These are phyloP conservation scores for Callochromis pleurospilus DNA, from an alignment of 2,113 vertebrate species.

Conservation along the genomic window DNA sequence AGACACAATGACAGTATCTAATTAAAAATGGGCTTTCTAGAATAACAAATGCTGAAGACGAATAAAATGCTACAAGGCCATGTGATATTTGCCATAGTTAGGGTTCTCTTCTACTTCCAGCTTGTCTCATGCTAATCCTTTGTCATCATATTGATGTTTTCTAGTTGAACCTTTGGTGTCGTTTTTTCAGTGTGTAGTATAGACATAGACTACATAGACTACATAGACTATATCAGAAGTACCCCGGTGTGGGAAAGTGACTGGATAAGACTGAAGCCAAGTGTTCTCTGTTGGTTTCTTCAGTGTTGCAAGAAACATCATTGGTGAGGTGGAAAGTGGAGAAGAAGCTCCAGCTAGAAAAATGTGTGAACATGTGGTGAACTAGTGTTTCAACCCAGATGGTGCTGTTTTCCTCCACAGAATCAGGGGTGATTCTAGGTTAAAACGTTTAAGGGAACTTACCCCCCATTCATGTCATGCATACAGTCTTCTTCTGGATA, in stretches of 20 bases:
- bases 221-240: background rate
- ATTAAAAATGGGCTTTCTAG: background rate
- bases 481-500: background rate
- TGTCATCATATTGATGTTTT: background rate
- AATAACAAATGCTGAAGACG: accelerated
- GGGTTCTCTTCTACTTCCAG: background rate
- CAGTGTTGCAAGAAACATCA: background rate
- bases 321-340: background rate
- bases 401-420: background rate
- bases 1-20: background rate
- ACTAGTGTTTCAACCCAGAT: background rate
- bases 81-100: background rate
- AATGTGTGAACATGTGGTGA: background rate
- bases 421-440: background rate
- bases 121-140: background rate
- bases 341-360: background rate
- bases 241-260: background rate
- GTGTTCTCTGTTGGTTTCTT: background rate
- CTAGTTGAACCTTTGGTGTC: background rate
- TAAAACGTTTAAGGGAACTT: background rate
- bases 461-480: background rate
- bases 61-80: background rate
- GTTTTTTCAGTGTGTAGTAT: background rate
- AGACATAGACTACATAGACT: background rate
- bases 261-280: background rate